Conservation (phyloP, 2,888 invertebrate species). For the Drosophila rubida region DNA sequence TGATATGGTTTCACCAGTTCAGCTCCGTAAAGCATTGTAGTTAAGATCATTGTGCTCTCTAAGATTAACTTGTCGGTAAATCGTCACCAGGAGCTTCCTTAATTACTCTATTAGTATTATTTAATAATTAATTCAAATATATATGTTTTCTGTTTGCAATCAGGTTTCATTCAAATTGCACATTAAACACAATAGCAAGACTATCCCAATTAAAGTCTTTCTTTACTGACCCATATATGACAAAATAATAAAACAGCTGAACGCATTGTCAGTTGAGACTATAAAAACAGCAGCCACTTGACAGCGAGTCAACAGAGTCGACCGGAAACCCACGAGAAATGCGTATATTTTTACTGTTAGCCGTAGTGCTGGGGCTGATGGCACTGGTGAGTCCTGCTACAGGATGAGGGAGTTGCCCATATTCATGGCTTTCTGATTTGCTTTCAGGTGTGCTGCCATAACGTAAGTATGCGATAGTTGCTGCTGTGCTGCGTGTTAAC, state of each 20-base stretch:
- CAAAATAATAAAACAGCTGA: constrained; percentile 44
- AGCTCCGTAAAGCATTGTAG: too few species aligned
- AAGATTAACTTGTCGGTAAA: too few species aligned
- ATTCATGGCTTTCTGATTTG: neutral
- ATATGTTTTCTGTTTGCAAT: neutral
- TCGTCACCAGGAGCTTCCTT: too few species aligned
- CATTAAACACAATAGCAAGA: neutral
- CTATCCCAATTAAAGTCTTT: neutral
- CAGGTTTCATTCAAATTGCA: neutral
- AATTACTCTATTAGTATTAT: neutral
- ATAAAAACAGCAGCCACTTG: constrained; percentile 35
- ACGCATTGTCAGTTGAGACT: constrained; percentile 26
- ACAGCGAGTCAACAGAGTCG: neutral
- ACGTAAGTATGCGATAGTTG: constrained; percentile 32
- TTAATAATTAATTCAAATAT: neutral
- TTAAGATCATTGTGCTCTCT: too few species aligned
- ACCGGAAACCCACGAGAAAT: constrained; percentile 24
- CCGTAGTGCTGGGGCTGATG: constrained; percentile 32
- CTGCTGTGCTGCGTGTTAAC: neutral
- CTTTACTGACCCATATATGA: constrained; percentile 21
- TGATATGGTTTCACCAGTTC: too few species aligned
- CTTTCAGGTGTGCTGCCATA: constrained; percentile 25
- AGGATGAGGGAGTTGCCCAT: neutral
- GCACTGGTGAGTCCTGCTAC: constrained; percentile 33
- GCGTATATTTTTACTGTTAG: constrained; percentile 32